Conservation (phyloP, 2,888 invertebrate species). For the Phoenoteleia sp. region DNA sequence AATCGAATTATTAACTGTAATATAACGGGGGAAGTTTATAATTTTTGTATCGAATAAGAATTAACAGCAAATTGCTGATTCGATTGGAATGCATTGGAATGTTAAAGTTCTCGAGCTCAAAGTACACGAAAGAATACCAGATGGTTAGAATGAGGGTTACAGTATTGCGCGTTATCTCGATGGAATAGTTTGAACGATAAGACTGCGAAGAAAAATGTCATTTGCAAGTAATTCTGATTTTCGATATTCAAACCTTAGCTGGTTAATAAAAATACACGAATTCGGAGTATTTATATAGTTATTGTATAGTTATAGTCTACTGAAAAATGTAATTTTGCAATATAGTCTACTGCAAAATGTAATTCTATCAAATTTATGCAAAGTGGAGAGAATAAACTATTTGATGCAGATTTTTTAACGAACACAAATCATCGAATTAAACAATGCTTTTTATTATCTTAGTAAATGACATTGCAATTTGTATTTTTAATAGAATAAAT, state of each 20-base stretch:
- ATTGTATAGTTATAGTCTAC: too few relatives aligned
- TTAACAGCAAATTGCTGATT: slow-evolving; percentile 45
- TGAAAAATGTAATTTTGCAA: too few relatives aligned
- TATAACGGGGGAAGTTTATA: slow-evolving; percentile 13
- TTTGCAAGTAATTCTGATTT: slow-evolving; percentile 19
- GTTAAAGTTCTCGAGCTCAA: slow-evolving; percentile 38
- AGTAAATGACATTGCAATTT: too few relatives aligned
- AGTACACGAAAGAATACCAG: slow-evolving; percentile 44
- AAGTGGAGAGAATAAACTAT: too few relatives aligned
- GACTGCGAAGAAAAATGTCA: slow-evolving; percentile 30
- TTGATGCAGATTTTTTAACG: too few relatives aligned
- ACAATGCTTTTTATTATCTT: too few relatives aligned
- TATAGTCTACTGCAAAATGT: too few relatives aligned
- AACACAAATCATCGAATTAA: too few relatives aligned
- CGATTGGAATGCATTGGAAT: slow-evolving; percentile 50
- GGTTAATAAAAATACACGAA: slow-evolving; percentile 8
- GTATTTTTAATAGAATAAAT: too few relatives aligned
- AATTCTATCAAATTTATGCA: too few relatives aligned
- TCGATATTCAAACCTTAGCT: background rate
- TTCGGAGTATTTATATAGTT: background rate
- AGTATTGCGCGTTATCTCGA: slow-evolving; percentile 19
- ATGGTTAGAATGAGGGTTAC: slow-evolving; percentile 34
- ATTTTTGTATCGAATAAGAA: slow-evolving; percentile 37
- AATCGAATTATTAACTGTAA: slow-evolving; percentile 20
- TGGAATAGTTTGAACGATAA: slow-evolving; percentile 24